Percentiles rank a stretch among this genome's conserved stretches.
These are phyloP conservation scores for Eunapius fragilis DNA, from an alignment of 37 sponge, comb jelly and placozoan genomes.

Conservation along the genomic window DNA sequence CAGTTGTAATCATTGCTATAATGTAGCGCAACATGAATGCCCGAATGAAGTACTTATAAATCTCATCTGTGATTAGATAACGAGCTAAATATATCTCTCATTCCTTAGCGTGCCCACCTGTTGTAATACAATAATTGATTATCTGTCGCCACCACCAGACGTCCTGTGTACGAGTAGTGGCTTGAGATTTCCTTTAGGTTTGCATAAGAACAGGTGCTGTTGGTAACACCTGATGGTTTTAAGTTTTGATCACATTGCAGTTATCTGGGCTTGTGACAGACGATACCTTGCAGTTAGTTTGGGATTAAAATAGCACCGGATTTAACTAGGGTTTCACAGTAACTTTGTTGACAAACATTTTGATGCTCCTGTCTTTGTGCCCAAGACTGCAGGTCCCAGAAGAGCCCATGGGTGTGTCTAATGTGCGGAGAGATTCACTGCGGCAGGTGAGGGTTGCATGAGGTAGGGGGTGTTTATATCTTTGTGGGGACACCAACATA, in stretches of 20 bases:
- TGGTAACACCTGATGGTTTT: neutral
- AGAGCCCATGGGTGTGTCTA: constrained; percentile 79
- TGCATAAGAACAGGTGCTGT: neutral
- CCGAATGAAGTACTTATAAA: neutral
- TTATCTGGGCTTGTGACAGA: neutral
- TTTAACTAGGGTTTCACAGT: no score
- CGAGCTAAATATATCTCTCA: neutral
- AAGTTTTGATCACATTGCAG: neutral
- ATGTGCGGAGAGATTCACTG: constrained; percentile 62
- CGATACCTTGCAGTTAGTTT: neutral
- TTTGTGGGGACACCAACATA: neutral
- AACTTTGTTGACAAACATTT: neutral
- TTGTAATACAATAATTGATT: neutral
- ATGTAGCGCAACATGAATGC: neutral
- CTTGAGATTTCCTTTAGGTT: no score
- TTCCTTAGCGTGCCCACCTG: neutral
- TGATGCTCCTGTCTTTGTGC: neutral
- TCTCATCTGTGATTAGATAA: neutral
- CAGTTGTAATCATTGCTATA: no score
- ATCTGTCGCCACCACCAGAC: neutral
- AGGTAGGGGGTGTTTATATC: neutral
- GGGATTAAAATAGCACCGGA: neutral
- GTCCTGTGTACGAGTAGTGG: neutral
- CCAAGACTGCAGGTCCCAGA: constrained; percentile 60
- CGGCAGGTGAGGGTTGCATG: constrained; percentile 61